These are phyloP conservation scores for Stegastes partitus DNA, from an alignment of 2,113 vertebrate species.

Conservation along the genomic window DNA sequence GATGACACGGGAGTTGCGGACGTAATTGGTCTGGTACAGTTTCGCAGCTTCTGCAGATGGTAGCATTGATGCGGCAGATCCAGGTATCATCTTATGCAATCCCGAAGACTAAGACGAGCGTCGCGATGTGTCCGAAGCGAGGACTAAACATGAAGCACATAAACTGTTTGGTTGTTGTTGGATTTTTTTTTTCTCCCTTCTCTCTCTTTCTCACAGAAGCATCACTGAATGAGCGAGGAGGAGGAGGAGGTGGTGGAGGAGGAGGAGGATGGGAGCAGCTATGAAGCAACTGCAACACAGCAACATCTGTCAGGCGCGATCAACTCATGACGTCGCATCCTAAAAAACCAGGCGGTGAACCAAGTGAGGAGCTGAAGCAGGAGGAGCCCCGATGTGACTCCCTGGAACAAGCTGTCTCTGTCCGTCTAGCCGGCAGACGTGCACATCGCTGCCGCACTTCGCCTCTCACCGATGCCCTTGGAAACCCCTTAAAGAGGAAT, in stretches of 20 bases:
- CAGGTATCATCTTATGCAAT: slow-evolving; percentile 83
- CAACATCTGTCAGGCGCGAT: slow-evolving; percentile 69
- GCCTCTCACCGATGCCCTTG: slow-evolving; percentile 60
- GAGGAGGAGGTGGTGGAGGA: neutral
- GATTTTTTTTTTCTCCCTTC: no score
- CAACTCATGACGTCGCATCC: slow-evolving; percentile 76
- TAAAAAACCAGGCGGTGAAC: slow-evolving; percentile 22
- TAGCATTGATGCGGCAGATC: slow-evolving; percentile 90
- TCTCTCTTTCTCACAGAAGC: slow-evolving; percentile 6
- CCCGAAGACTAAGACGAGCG: slow-evolving; percentile 47
- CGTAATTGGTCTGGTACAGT: slow-evolving; percentile 96
- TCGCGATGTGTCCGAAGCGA: slow-evolving; percentile 42
- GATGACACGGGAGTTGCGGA: slow-evolving; percentile 95
- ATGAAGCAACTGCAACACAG: slow-evolving; percentile 57
- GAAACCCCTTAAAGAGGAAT: slow-evolving; percentile 32
- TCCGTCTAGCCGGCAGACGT: slow-evolving; percentile 52
- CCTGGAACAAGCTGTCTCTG: no score
- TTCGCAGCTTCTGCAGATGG: slow-evolving; percentile 95
- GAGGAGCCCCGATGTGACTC: slow-evolving; percentile 1
- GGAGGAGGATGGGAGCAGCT: slow-evolving; percentile 21
- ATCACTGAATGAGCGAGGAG: neutral
- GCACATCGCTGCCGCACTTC: slow-evolving; percentile 66
- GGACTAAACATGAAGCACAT: slow-evolving; percentile 34
- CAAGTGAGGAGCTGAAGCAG: slow-evolving; percentile 2
- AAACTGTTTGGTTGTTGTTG: neutral